A percentile compares a stretch with the other conserved stretches of the same genome.
phyloP scores from a whole-genome alignment of 2,797 vertebrate species.

The Miichthys miiuy region DNA sequence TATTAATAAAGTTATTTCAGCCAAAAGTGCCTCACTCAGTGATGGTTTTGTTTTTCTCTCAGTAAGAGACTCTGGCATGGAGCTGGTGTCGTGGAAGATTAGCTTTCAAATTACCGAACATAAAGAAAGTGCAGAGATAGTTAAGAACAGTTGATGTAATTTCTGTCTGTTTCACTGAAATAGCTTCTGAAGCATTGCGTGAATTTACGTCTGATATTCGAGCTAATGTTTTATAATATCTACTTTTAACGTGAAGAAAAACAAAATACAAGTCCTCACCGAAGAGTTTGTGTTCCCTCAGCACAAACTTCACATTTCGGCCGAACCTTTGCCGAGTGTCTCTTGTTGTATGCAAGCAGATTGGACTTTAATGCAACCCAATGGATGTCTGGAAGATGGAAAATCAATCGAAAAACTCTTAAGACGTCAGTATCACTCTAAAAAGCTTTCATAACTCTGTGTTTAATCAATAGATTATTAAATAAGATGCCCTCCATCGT shows the following conservation, averaged over 20 bases:
- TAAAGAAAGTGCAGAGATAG: constrained; percentile 18
- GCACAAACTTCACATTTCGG: not conserved
- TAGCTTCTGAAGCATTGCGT: not conserved
- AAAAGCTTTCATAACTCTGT: constrained; percentile 21
- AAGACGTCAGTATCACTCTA: constrained; percentile 10
- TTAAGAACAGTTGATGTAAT: not conserved
- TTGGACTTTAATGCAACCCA: constrained; percentile 20
- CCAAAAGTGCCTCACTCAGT: constrained; percentile 48
- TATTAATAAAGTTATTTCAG: constrained; percentile 70
- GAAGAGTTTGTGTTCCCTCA: not conserved
- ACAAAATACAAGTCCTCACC: not conserved
- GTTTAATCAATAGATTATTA: constrained; percentile 8
- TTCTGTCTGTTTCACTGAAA: not conserved
- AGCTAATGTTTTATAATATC: not conserved
- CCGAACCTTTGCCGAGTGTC: not conserved
- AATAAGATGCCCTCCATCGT: constrained; percentile 2
- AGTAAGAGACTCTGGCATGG: constrained; percentile 26
- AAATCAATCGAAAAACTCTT: constrained; percentile 38
- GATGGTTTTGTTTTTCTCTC: constrained; percentile 48
- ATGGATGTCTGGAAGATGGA: not conserved
- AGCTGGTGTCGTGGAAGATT: constrained; percentile 32
- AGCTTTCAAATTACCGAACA: constrained; percentile 32
- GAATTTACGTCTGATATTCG: not conserved
- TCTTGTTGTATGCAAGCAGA: not conserved
- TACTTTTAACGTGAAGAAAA: no score